These are phyloP conservation scores for Ophion ellenae DNA, from an alignment of 2,888 invertebrate species.

Conservation along the genomic window DNA sequence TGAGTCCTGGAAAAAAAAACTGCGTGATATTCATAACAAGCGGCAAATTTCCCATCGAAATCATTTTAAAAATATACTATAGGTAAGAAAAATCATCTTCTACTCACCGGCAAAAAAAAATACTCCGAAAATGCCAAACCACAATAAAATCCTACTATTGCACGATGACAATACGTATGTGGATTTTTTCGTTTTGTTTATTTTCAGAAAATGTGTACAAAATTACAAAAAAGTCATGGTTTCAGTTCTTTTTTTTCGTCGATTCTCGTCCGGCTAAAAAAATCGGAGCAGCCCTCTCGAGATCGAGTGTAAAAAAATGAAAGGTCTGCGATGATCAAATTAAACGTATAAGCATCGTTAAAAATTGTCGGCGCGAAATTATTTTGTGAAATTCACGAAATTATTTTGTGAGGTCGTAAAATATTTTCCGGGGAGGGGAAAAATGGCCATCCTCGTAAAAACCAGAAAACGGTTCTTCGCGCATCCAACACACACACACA, in stretches of 20 bases:
- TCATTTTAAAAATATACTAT: no score
- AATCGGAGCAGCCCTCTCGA: no score
- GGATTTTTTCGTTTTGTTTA: neutral
- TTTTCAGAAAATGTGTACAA: neutral
- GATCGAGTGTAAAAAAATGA: no score
- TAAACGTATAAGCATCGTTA: neutral
- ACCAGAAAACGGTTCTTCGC: slow-evolving; percentile 3
- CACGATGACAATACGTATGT: neutral
- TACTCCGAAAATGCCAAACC: no score
- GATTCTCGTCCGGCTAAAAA: no score
- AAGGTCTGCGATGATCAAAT: neutral
- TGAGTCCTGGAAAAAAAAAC: neutral
- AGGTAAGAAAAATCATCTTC: neutral
- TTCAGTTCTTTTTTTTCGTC: no score
- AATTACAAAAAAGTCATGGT: neutral
- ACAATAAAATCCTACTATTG: neutral
- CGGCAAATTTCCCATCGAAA: slow-evolving; percentile 21
- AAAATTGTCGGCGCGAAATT: neutral
- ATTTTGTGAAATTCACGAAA: neutral
- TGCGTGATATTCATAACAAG: slow-evolving; percentile 50
- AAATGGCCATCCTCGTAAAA: slow-evolving; percentile 13
- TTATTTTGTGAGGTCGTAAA: slow-evolving; percentile 20
- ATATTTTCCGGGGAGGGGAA: slow-evolving; percentile 3
- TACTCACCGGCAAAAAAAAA: no score
- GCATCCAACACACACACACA: neutral